phyloP scores from a whole-genome alignment of 2,797 vertebrate genomes.

The Synanceia verrucosa region DNA sequence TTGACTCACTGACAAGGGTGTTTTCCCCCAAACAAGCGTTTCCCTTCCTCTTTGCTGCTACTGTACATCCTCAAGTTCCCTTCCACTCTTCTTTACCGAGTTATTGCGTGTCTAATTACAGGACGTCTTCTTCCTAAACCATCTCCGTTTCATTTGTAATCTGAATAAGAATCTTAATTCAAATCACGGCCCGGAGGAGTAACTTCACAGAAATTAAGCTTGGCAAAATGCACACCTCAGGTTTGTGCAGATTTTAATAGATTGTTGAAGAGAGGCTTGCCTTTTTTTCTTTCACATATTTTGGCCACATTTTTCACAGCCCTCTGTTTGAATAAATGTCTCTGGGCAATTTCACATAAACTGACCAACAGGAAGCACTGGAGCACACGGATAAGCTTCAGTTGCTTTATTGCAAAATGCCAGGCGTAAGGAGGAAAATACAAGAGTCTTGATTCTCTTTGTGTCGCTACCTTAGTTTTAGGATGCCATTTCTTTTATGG shows the following conservation, averaged over 20 bases:
- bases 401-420: constrained; percentile 6
- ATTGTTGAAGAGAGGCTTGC: background rate
- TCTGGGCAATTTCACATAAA: constrained; percentile 19
- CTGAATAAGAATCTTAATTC: constrained; percentile 30
- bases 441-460: background rate
- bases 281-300: constrained; percentile 30
- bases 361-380: constrained; percentile 21
- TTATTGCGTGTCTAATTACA: constrained; percentile 25
- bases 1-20: constrained; percentile 56
- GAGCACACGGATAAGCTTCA: background rate
- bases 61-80: constrained; percentile 25
- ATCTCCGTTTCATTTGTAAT: constrained; percentile 22
- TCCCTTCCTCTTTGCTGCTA: constrained; percentile 60
- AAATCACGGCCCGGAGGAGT: constrained; percentile 2
- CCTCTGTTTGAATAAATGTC: constrained; percentile 26
- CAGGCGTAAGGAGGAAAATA: background rate
- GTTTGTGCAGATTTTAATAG: constrained; percentile 21
- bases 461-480: background rate
- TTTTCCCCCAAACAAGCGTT: constrained; percentile 60
- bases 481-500: background rate
- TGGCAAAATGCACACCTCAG: background rate
- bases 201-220: constrained; percentile 17
- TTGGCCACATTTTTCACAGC: constrained; percentile 1
- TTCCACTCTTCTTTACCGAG: constrained; percentile 52
- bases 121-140: constrained; percentile 5